Percentiles rank a stretch among this genome's conserved stretches.
These are phyloP conservation scores for Drosophila nigromelanica DNA, from an alignment of 1,140 invertebrate genomes.

Conservation along the genomic window DNA sequence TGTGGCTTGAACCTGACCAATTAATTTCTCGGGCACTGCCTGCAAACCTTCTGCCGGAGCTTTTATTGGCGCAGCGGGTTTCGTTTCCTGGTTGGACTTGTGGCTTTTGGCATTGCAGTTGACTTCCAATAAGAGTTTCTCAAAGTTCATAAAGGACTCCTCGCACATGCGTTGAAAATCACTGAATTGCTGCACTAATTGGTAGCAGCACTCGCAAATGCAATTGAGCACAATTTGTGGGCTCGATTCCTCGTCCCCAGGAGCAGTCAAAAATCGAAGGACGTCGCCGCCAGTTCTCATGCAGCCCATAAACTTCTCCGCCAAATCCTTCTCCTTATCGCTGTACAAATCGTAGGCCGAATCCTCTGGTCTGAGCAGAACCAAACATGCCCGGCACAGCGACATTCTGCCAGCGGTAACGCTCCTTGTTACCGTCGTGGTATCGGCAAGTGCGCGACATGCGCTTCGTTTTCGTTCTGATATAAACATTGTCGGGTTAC, in stretches of 20 bases:
- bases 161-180: conserved; percentile 73
- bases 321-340: conserved; percentile 57
- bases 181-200: conserved; percentile 64
- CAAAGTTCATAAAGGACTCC: conserved; percentile 62
- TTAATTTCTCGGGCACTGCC: conserved; percentile 5
- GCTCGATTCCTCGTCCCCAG: conserved; percentile 18
- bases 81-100: conserved; percentile 7
- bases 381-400: conserved; percentile 65
- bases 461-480: conserved; percentile 42
- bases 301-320: conserved; percentile 54
- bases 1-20: conserved; percentile 5
- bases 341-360: conserved; percentile 39
- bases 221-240: conserved; percentile 51
- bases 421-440: conserved; percentile 16
- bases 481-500: conserved; percentile 45
- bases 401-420: conserved; percentile 28
- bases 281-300: conserved; percentile 24
- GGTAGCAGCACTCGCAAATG: conserved; percentile 71
- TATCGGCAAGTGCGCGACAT: conserved; percentile 46
- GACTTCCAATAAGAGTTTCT: conserved; percentile 49
- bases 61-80: conserved; percentile 5
- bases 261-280: not conserved
- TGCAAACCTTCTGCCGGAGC: not conserved
- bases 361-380: conserved; percentile 53
- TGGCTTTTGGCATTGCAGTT: conserved; percentile 1